Evolutionary conservation across 2,888 invertebrate genomes (phyloP), one percentile per base, ranked within the genome.

Genomic region (Mantis religiosa): DNA sequence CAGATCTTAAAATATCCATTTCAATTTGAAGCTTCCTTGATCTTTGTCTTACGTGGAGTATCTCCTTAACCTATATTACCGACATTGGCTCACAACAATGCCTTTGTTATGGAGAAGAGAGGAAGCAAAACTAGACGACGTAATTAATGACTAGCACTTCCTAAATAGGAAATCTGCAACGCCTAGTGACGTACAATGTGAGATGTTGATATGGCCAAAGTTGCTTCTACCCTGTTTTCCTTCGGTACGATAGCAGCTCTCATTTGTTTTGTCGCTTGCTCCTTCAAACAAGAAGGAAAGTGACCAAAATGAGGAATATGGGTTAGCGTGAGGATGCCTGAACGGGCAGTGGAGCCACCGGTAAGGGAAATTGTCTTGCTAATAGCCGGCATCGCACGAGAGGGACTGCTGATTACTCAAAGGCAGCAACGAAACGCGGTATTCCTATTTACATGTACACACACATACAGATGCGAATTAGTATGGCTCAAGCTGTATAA

Each of bases 331-430:
- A 25, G 54, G 54, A 71, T 71, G 54, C 54, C 54, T 71, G 54
- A 71, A 71, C 54, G 54, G 6, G 54, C 54, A 71, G 54, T 71
- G 54, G 15, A 71, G 54, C 54, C 54, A 71, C 54, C 54, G 54
- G 54, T 71, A 71, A 71, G 54, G 54, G 54, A 71, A 71, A 71
- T 71, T 71, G 54, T 71, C 54, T 71, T 71, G 54, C 54, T 71
- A 71, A 71, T 71, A 71, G 54, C 54, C 25, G 54, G 20, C 54
- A 71, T 71, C 20, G 54, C 25, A 28, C 30, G 86, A 27, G 71
- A 71, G 86, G n/a, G 41, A 81, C 28, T 15, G 47, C 54, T 86
- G 86, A 86, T 86, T 71, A 86, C 81, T 86, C 86, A 86, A 86
- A 86, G 86, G 86, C 86, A 86, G 28, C 71, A 86, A 86, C 54